A percentile compares a stretch with the other conserved stretches of the same genome.
Evolutionary conservation across 2,888 invertebrate genomes (phyloP).

Genomic region (Cataglyphis rosenhaueri): DNA sequence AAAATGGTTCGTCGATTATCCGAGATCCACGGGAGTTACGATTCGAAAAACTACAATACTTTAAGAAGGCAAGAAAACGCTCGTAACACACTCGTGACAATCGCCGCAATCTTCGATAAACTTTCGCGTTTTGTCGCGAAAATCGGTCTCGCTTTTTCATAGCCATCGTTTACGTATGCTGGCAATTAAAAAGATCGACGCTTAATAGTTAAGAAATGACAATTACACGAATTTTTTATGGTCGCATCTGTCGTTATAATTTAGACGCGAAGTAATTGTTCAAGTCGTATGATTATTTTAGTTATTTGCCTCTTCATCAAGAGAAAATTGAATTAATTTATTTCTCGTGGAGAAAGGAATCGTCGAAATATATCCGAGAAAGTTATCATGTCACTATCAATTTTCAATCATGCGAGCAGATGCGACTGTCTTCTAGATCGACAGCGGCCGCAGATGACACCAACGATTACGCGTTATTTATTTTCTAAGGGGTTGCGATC

Average conservation of each 20-base stretch:
- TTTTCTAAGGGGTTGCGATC: constrained; percentile 81
- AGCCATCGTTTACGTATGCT: not conserved
- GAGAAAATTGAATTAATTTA: not conserved
- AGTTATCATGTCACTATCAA: constrained; percentile 30
- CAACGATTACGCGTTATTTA: constrained; percentile 80
- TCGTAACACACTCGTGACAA: not conserved
- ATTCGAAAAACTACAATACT: not conserved
- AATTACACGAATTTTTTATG: constrained; percentile 8
- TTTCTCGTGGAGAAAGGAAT: constrained; percentile 11
- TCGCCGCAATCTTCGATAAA: not conserved
- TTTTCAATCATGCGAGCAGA: constrained; percentile 57
- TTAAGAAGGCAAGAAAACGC: not conserved
- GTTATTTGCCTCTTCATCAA: not conserved
- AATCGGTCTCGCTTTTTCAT: not conserved
- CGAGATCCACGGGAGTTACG: constrained; percentile 16
- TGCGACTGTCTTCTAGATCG: constrained; percentile 59
- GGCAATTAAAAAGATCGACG: not conserved
- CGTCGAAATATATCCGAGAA: not conserved
- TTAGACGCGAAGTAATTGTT: not conserved
- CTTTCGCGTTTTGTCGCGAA: not conserved
- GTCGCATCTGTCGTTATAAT: not conserved
- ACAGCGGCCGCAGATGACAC: constrained; percentile 73
- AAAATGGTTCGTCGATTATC: constrained; percentile 67
- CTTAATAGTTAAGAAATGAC: constrained; percentile 14
- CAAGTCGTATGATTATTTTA: not conserved